phyloP scores from a whole-genome alignment of 2,888 invertebrate species.

The Lasioglossum lativentre region DNA sequence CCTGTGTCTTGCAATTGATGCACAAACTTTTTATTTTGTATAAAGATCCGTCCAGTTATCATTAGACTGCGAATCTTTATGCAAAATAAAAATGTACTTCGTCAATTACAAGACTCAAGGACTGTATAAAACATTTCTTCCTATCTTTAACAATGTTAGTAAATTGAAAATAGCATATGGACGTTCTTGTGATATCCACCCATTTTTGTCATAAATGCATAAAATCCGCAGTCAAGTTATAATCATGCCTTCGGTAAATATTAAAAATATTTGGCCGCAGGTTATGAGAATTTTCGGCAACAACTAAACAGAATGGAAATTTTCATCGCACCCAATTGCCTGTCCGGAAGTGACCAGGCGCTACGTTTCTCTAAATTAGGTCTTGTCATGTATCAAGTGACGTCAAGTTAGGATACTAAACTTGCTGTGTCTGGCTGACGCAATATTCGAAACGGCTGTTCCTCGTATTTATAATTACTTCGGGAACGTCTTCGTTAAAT shows the following conservation, averaged over 20 bases:
- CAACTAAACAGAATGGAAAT: neutral
- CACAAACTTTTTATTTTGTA: too few relatives aligned
- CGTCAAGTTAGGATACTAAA: neutral
- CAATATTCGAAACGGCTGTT: neutral
- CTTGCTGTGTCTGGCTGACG: neutral
- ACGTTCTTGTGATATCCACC: too few relatives aligned
- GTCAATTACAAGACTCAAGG: too few relatives aligned
- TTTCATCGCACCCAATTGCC: neutral
- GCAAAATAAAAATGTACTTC: too few relatives aligned
- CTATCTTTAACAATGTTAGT: too few relatives aligned
- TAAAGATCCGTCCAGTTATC: too few relatives aligned
- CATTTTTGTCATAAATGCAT: too few relatives aligned
- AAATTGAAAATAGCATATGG: too few relatives aligned
- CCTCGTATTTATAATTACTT: neutral
- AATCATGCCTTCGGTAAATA: neutral
- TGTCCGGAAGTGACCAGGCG: neutral
- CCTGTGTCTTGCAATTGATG: too few relatives aligned
- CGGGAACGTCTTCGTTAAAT: neutral
- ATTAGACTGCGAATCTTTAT: too few relatives aligned
- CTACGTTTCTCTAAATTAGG: neutral
- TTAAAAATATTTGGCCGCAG: neutral
- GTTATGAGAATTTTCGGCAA: neutral
- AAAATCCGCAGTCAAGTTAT: too few relatives aligned
- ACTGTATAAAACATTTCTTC: too few relatives aligned
- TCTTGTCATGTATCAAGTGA: neutral